A percentile compares a stretch with the other conserved stretches of the same genome.
phyloP scores from a whole-genome alignment of 1,140 invertebrate species.

The Oscheius sp. region DNA sequence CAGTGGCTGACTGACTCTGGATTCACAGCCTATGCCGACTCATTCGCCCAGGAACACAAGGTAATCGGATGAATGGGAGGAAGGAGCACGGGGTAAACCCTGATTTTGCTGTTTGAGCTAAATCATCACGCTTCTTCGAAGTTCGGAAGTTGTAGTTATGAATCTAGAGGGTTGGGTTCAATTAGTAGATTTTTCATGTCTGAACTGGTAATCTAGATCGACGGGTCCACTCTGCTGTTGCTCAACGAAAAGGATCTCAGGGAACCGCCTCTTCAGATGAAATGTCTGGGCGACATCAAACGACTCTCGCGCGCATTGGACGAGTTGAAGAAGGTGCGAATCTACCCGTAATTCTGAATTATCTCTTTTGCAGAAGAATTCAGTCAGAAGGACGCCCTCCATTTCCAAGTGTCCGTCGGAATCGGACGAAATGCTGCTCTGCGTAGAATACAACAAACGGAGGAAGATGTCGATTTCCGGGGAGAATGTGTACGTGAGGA shows the following conservation, averaged over 20 bases:
- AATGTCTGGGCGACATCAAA: slow-evolving; percentile 47
- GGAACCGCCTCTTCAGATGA: slow-evolving; percentile 38
- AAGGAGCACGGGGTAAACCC: too few relatives aligned
- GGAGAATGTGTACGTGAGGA: slow-evolving; percentile 20
- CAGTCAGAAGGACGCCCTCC: neutral
- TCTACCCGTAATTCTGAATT: too few relatives aligned
- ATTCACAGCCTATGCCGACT: slow-evolving; percentile 34
- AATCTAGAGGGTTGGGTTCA: too few relatives aligned
- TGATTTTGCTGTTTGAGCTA: too few relatives aligned
- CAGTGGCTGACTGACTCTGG: slow-evolving; percentile 25
- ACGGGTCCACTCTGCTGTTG: slow-evolving; percentile 39
- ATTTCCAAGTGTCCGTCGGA: neutral
- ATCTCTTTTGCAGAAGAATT: too few relatives aligned
- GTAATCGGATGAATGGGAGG: too few relatives aligned
- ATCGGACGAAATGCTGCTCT: neutral
- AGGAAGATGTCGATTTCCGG: slow-evolving; percentile 25
- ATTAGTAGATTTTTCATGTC: neutral
- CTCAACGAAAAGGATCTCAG: slow-evolving; percentile 47
- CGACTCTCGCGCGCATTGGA: slow-evolving; percentile 32
- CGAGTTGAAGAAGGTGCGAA: slow-evolving; percentile 20
- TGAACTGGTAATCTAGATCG: slow-evolving; percentile 38
- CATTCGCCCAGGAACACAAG: slow-evolving; percentile 33
- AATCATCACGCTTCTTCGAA: too few relatives aligned
- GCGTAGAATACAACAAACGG: slow-evolving; percentile 18
- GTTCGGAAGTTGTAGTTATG: too few relatives aligned